These are phyloP conservation scores for Atherix ibis DNA, from an alignment of 2,888 invertebrate genomes.

Conservation along the genomic window DNA sequence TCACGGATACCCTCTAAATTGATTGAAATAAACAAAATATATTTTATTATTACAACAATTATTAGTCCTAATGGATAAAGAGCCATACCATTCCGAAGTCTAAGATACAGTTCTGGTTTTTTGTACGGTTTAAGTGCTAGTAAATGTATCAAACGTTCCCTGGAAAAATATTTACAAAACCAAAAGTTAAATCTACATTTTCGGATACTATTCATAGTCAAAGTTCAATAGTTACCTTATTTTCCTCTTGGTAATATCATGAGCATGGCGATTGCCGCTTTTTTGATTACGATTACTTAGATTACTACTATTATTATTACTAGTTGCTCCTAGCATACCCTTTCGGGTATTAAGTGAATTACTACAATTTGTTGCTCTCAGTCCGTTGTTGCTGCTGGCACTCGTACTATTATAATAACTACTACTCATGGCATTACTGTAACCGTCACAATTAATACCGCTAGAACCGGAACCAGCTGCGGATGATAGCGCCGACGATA, in stretches of 20 bases:
- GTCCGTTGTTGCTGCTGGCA: slow-evolving; percentile 5
- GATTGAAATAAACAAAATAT: too few relatives aligned
- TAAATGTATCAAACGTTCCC: slow-evolving; percentile 88
- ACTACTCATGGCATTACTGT: slow-evolving; percentile 7
- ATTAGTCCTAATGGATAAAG: too few relatives aligned
- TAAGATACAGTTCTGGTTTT: slow-evolving; percentile 75
- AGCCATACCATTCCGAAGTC: slow-evolving; percentile 56
- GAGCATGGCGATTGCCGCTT: slow-evolving; percentile 34
- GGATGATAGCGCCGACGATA: slow-evolving; percentile 23
- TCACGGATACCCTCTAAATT: slow-evolving; percentile 74
- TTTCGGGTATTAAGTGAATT: slow-evolving; percentile 3
- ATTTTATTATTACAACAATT: too few relatives aligned
- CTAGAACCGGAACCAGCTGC: slow-evolving; percentile 19
- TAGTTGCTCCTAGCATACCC: slow-evolving; percentile 1
- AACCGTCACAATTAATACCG: slow-evolving; percentile 23
- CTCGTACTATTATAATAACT: slow-evolving; percentile 7
- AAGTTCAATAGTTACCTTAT: slow-evolving; percentile 51
- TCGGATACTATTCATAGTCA: slow-evolving; percentile 4
- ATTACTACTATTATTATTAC: slow-evolving; percentile 1
- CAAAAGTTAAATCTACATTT: slow-evolving; percentile 7
- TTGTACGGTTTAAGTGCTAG: slow-evolving; percentile 86
- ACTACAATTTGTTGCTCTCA: slow-evolving; percentile 8
- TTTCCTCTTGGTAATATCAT: slow-evolving; percentile 58
- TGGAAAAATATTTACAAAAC: slow-evolving; percentile 32
- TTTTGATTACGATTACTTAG: slow-evolving; percentile 8